phyloP scores from a whole-genome alignment of 2,888 invertebrate species.

The Macrosoma leucophasiata region DNA sequence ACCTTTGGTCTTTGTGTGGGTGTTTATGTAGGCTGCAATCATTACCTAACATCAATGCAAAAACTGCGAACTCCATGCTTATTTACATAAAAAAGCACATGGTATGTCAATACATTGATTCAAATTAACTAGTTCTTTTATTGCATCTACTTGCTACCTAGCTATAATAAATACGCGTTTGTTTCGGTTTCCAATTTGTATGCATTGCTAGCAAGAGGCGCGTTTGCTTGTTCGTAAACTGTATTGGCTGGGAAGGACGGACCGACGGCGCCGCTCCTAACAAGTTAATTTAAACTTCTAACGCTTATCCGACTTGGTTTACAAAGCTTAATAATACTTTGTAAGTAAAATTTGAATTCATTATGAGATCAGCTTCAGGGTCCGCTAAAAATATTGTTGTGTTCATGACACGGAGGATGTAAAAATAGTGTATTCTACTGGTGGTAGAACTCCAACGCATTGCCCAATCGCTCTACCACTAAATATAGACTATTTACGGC shows the following conservation, averaged over 20 bases:
- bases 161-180: slow-evolving; percentile 16
- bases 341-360: slow-evolving; percentile 44
- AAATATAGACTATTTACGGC: too few relatives aligned
- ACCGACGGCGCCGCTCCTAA: slow-evolving; percentile 40
- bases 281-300: slow-evolving; percentile 67
- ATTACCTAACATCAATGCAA: background rate
- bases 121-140: background rate
- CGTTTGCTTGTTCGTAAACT: slow-evolving; percentile 48
- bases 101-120: too few relatives aligned
- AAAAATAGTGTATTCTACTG: too few relatives aligned
- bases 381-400: too few relatives aligned
- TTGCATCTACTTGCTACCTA: background rate
- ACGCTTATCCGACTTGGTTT: slow-evolving; percentile 51
- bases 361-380: slow-evolving; percentile 13
- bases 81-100: background rate
- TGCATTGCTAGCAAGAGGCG: slow-evolving; percentile 40
- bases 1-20: too few relatives aligned
- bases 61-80: background rate
- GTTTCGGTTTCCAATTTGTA: slow-evolving; percentile 45
- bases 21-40: too few relatives aligned
- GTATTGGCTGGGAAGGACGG: slow-evolving; percentile 29
- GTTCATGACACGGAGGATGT: too few relatives aligned
- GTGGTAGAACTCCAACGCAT: too few relatives aligned
- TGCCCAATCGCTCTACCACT: too few relatives aligned
- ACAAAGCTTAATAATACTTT: slow-evolving; percentile 47